These are phyloP conservation scores for Zaprionus nigranus DNA, from an alignment of 1,140 invertebrate species.

Conservation along the genomic window DNA sequence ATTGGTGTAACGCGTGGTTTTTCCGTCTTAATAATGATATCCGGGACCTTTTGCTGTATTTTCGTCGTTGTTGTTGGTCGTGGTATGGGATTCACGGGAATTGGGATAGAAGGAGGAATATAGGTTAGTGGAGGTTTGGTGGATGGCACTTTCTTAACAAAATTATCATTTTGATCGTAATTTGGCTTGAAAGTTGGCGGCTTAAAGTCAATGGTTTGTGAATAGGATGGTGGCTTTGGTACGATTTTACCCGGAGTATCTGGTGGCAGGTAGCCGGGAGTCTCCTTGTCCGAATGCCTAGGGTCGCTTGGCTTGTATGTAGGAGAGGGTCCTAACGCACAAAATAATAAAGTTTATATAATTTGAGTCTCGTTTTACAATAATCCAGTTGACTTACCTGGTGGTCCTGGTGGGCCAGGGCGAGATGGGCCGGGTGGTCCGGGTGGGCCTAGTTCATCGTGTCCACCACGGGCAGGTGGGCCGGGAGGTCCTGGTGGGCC, in stretches of 20 bases:
- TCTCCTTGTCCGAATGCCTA: conserved; percentile 72
- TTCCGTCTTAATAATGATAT: conserved; percentile 78
- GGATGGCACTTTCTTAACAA: conserved; percentile 60
- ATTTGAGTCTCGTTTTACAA: not conserved
- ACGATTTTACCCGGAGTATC: conserved; percentile 69
- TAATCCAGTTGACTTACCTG: conserved; percentile 21
- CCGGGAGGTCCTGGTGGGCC: conserved; percentile 64
- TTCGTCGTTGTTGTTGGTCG: conserved; percentile 58
- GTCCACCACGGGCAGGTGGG: conserved; percentile 38
- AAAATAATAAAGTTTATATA: not conserved
- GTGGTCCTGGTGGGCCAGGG: conserved; percentile 46
- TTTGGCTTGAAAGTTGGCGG: conserved; percentile 64
- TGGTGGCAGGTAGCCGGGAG: conserved; percentile 79
- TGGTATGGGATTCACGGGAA: conserved; percentile 56
- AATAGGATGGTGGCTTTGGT: conserved; percentile 49
- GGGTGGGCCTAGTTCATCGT: conserved; percentile 35
- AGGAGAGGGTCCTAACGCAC: conserved; percentile 31
- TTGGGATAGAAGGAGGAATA: conserved; percentile 79
- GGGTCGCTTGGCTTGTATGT: conserved; percentile 60
- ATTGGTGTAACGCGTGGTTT: conserved; percentile 65
- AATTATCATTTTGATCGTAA: conserved; percentile 72
- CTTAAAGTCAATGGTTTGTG: conserved; percentile 54
- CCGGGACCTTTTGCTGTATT: conserved; percentile 77
- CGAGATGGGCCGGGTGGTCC: conserved; percentile 47
- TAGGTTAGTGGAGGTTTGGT: conserved; percentile 74